Evolutionary conservation across 2,113 vertebrate genomes (phyloP), one percentile per base, ranked within the genome.

Genomic region (Pelecanoides urinatrix): DNA sequence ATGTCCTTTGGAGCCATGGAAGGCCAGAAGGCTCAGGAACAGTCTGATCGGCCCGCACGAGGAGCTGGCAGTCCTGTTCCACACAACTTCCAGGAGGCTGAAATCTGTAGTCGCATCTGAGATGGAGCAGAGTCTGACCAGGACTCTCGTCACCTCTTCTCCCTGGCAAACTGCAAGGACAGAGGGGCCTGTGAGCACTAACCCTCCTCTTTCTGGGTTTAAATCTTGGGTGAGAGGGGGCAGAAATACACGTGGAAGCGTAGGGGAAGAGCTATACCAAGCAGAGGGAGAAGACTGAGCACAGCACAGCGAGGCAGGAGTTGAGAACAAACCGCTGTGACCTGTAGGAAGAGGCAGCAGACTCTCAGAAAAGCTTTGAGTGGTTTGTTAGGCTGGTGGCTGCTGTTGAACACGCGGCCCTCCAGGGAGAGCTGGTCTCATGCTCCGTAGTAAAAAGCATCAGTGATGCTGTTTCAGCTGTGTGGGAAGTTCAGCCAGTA

Each of bases 361-460:
- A 68, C 67, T 49, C 40, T 92, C 58, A 14, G 22, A 59, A 73
- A 26, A 55, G 36, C n/a, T n/a, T 27, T 3, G 26, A 16, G 22
- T 15, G 65, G 14, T 38, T 21, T 10, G 8, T 68, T 13, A 13
- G 47, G 53, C 45, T 79, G 45, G 20, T 3, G 7, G 58, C 58
- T 59, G 44, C 47, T 29, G 29, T 27, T 22, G 78, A 32, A 38
- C 29, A 8, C 8, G 1, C 5, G 1, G 16, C 47, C 12, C 53
- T 79, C 13, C 32, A 38, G n/a, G 18, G 1, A 0, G 55, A 29
- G 59, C 47, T 34, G 61, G 9, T 26, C 55, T 62, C 23, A 0
- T 16, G 80, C 42, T 79, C 56, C 2, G 0, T 23, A 27, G n/a
- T 14, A 7, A 56, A n/a, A 56, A 62, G 23, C 40, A 3, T 10